phyloP scores from a whole-genome alignment of 2,113 vertebrate species.

The Tachycineta bicolor region DNA sequence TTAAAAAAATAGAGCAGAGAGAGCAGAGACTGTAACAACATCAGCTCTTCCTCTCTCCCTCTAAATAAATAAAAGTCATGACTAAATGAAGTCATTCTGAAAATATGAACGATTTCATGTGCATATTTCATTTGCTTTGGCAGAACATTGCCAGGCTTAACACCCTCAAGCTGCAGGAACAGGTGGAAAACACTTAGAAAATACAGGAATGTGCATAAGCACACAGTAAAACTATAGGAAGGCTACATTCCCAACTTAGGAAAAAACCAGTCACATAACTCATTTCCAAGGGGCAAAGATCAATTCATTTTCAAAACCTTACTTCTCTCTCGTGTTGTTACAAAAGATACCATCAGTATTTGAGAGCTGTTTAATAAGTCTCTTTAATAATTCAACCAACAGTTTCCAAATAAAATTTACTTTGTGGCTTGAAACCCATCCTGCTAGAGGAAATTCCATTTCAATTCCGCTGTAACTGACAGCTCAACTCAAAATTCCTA shows the following conservation, averaged over 20 bases:
- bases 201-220: background rate
- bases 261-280: background rate
- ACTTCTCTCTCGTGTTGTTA: background rate
- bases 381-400: background rate
- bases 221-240: background rate
- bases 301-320: background rate
- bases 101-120: slow-evolving; percentile 40
- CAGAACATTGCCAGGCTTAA: slow-evolving; percentile 9
- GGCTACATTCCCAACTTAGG: background rate
- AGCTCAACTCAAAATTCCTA: background rate
- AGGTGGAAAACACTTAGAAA: background rate
- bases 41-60: background rate
- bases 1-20: slow-evolving; percentile 16
- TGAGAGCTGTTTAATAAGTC: background rate
- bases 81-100: slow-evolving; percentile 52
- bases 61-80: slow-evolving; percentile 13
- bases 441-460: slow-evolving; percentile 9
- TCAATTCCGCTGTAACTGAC: background rate
- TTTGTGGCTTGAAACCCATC: background rate
- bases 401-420: slow-evolving; percentile 33
- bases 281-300: background rate
- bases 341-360: background rate
- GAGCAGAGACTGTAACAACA: slow-evolving; percentile 10
- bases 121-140: slow-evolving; percentile 36
- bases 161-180: background rate